Conservation (phyloP, 2,113 vertebrate species). For the Cyanoderma ruficeps region DNA sequence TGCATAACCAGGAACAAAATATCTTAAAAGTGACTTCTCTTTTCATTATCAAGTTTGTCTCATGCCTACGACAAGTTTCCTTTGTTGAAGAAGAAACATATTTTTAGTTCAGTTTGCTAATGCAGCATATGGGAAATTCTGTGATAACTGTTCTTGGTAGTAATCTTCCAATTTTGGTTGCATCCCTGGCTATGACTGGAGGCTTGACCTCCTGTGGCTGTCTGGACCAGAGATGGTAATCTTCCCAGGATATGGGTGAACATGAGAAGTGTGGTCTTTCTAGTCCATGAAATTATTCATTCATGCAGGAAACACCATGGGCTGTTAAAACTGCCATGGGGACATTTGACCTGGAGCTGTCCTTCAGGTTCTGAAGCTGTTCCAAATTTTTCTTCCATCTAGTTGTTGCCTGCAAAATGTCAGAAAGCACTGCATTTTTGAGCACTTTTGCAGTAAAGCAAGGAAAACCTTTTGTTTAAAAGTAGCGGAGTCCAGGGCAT, state of each 20-base stretch:
- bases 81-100: not conserved
- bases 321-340: not conserved
- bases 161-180: slow-evolving; percentile 48
- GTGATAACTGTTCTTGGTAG: not conserved
- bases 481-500: not conserved
- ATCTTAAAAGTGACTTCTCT: not conserved
- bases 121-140: not conserved
- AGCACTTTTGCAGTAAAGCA: not conserved
- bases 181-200: not conserved
- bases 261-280: not conserved
- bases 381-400: not conserved
- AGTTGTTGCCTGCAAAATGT: not conserved
- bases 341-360: not conserved
- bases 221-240: slow-evolving; percentile 11
- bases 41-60: not conserved
- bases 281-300: not conserved
- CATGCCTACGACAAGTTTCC: not conserved
- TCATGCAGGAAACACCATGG: not conserved
- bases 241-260: slow-evolving; percentile 19
- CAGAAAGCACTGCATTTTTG: not conserved
- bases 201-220: slow-evolving; percentile 30
- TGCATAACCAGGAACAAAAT: not conserved
- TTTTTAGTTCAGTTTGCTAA: not conserved
- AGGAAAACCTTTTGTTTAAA: not conserved
- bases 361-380: not conserved